Conservation (phyloP, 2,888 invertebrate species). For the Erannis defoliaria region DNA sequence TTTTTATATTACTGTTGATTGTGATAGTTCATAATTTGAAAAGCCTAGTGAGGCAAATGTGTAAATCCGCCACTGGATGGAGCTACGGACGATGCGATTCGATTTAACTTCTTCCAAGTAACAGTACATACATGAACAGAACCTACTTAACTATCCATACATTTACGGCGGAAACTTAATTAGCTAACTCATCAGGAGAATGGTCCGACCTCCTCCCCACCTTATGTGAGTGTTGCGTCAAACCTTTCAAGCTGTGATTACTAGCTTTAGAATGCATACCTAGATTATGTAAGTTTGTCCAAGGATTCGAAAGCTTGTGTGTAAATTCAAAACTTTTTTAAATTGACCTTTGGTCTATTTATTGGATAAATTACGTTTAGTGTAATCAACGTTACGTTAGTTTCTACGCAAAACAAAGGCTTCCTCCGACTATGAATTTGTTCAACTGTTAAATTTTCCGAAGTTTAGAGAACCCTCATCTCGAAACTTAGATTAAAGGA, state of each 20-base stretch:
- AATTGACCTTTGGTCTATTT: too few species aligned
- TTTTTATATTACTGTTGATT: too few species aligned
- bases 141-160: constrained; percentile 76
- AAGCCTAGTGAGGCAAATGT: too few species aligned
- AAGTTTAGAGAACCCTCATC: constrained; percentile 54
- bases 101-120: constrained; percentile 78
- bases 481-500: constrained; percentile 62
- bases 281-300: background rate
- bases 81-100: constrained; percentile 78
- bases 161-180: constrained; percentile 79
- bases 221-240: constrained; percentile 49
- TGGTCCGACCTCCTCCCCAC: constrained; percentile 44
- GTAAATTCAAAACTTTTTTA: too few species aligned
- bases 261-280: background rate
- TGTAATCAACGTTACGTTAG: constrained; percentile 13
- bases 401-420: constrained; percentile 25
- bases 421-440: constrained; percentile 36
- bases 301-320: background rate
- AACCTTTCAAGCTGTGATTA: constrained; percentile 43
- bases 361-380: background rate
- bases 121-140: constrained; percentile 70
- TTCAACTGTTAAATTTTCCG: constrained; percentile 30
- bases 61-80: constrained; percentile 60
- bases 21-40: too few species aligned
- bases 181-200: constrained; percentile 73